Percentiles rank a stretch among this genome's conserved stretches.
These are phyloP conservation scores for Choristoneura rosaceana DNA, from an alignment of 2,888 invertebrate genomes.

Conservation along the genomic window DNA sequence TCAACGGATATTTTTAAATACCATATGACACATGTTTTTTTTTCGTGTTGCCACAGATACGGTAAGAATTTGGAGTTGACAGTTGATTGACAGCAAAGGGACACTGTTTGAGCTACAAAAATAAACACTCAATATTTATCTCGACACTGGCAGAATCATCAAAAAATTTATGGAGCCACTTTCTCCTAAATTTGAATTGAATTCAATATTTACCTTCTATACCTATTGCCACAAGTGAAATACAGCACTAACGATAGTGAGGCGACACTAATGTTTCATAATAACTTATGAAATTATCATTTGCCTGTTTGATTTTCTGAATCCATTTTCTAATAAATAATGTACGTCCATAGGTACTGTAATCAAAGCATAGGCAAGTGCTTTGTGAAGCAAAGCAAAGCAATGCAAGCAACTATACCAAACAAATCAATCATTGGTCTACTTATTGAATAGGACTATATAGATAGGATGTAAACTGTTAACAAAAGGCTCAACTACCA, in stretches of 20 bases:
- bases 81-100: background rate
- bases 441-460: background rate
- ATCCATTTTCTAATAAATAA: too few species aligned
- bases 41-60: conserved; percentile 18
- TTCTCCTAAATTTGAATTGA: too few species aligned
- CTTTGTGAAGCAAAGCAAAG: background rate
- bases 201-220: background rate
- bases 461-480: background rate
- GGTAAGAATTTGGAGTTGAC: conserved; percentile 2
- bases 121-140: conserved; percentile 7
- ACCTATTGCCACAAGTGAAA: too few species aligned
- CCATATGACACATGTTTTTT: conserved; percentile 38
- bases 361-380: too few species aligned
- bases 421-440: background rate
- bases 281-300: too few species aligned
- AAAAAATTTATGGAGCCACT: too few species aligned
- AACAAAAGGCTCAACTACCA: background rate
- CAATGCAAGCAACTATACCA: too few species aligned
- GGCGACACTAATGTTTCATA: too few species aligned
- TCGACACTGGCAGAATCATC: too few species aligned
- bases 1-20: conserved; percentile 44
- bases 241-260: too few species aligned
- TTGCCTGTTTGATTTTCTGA: too few species aligned
- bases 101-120: conserved; percentile 21
- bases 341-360: too few species aligned